These are phyloP conservation scores for Melinaea menophilus DNA, from an alignment of 2,888 invertebrate species.

Conservation along the genomic window DNA sequence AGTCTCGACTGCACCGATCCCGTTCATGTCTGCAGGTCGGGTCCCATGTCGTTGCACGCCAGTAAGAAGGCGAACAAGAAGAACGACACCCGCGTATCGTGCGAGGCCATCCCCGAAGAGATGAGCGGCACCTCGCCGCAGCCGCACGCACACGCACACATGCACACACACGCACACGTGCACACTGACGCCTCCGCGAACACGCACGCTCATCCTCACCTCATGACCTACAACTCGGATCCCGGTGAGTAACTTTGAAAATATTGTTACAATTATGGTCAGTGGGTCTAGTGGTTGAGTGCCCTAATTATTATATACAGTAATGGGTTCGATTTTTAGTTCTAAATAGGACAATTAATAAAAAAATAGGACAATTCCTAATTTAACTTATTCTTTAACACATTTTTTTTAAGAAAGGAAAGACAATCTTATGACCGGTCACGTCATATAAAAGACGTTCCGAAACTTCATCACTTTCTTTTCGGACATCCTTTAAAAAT, in stretches of 20 bases:
- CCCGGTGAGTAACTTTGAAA: slow-evolving; percentile 45
- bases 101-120: slow-evolving; percentile 94
- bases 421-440: no score
- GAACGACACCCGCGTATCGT: slow-evolving; percentile 90
- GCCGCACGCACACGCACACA: slow-evolving; percentile 64
- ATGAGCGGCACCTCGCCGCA: slow-evolving; percentile 86
- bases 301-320: no score
- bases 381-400: no score
- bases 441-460: no score
- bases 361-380: no score
- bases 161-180: slow-evolving; percentile 74
- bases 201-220: slow-evolving; percentile 46
- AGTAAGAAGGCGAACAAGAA: slow-evolving; percentile 82
- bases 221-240: slow-evolving; percentile 67
- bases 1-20: not conserved
- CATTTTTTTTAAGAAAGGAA: no score
- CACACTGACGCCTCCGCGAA: slow-evolving; percentile 62
- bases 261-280: no score
- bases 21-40: slow-evolving; percentile 32
- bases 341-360: no score
- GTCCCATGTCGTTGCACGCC: slow-evolving; percentile 60
- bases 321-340: no score
- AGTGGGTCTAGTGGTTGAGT: no score
- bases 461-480: no score
- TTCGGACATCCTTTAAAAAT: no score